phyloP scores from a whole-genome alignment of 1,140 invertebrate genomes.

The Nomia melanderi region DNA sequence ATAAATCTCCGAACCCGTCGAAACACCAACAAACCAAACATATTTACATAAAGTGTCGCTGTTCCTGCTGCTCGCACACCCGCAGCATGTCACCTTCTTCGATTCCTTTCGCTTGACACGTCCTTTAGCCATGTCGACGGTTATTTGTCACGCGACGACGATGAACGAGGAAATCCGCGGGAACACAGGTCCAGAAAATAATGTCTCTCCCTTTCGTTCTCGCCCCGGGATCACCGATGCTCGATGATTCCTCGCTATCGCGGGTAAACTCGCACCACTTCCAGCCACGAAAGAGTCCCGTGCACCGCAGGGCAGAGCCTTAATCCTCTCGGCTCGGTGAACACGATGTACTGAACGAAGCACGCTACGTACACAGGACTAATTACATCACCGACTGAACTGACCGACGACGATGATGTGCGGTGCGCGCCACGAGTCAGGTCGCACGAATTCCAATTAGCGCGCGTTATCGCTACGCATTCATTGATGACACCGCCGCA shows the following conservation, averaged over 20 bases:
- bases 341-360: constrained; percentile 34
- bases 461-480: constrained; percentile 40
- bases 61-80: constrained; percentile 79
- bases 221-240: neutral
- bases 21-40: too few species aligned
- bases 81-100: constrained; percentile 75
- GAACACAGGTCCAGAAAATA: neutral
- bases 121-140: constrained; percentile 64
- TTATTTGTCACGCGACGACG: neutral
- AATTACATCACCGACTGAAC: constrained; percentile 51
- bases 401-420: constrained; percentile 8
- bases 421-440: constrained; percentile 15
- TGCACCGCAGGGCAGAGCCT: constrained; percentile 17
- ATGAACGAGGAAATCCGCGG: neutral
- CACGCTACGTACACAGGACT: constrained; percentile 40
- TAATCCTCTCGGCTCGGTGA: constrained; percentile 17
- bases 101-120: constrained; percentile 70
- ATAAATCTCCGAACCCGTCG: neutral
- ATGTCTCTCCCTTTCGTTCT: neutral
- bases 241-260: neutral
- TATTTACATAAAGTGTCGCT: constrained; percentile 79
- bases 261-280: neutral
- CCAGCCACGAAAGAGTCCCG: neutral
- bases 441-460: constrained; percentile 47
- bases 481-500: constrained; percentile 19